Conservation (phyloP, 2,888 invertebrate genomes). For the Oasisia sp. region DNA sequence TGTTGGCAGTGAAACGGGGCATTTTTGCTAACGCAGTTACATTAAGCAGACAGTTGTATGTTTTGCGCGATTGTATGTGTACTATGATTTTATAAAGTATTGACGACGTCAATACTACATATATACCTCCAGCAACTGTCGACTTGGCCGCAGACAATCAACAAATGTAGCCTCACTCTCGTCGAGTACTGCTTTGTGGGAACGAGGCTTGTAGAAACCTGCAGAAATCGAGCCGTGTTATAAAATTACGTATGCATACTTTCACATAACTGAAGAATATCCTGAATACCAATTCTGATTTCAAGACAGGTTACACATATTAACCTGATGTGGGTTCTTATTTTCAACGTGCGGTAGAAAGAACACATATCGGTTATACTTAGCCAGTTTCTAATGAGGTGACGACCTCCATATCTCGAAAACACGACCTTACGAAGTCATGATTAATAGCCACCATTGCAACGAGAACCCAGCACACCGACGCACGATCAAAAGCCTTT, state of each 20-base stretch:
- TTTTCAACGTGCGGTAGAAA: no score
- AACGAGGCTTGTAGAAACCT: background rate
- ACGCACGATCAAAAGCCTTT: background rate
- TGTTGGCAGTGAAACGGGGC: no score
- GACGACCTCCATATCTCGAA: background rate
- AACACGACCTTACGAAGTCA: background rate
- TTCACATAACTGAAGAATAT: background rate
- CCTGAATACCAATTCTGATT: background rate
- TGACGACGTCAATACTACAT: background rate
- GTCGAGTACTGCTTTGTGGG: constrained; percentile 17
- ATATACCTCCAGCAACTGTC: background rate
- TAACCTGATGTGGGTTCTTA: no score
- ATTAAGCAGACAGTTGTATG: background rate
- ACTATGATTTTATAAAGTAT: background rate
- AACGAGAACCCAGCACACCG: background rate
- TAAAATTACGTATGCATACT: background rate
- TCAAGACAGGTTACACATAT: background rate
- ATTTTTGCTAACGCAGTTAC: background rate
- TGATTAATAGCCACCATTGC: background rate
- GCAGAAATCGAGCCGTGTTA: background rate
- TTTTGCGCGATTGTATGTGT: background rate
- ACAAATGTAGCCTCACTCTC: constrained; percentile 20
- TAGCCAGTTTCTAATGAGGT: background rate
- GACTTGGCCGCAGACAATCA: constrained; percentile 6
- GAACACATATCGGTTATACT: background rate